Evolutionary conservation across 2,888 invertebrate genomes (phyloP).

Genomic region (Allygus modestus): DNA sequence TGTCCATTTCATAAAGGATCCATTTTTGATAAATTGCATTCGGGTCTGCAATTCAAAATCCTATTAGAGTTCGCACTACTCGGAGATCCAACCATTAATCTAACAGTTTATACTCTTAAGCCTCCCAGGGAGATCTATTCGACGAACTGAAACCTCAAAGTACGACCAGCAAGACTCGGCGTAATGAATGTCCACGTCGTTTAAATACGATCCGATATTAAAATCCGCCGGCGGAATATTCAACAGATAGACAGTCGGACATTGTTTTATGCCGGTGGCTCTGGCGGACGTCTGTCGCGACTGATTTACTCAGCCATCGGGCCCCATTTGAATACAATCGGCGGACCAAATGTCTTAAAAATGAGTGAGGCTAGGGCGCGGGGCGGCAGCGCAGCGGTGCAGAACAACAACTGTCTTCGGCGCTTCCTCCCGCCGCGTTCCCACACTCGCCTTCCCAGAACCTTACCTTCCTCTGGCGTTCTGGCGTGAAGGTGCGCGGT

Average conservation of each 20-base stretch:
- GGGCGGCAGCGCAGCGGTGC: conserved; percentile 11
- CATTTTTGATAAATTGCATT: too few species aligned
- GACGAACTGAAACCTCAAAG: not conserved
- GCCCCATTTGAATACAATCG: conserved; percentile 57
- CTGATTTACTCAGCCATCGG: conserved; percentile 47
- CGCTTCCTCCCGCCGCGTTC: conserved; percentile 45
- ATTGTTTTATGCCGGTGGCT: conserved; percentile 53
- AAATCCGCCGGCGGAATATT: conserved; percentile 56
- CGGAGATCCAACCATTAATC: too few species aligned
- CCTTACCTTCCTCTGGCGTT: conserved; percentile 2
- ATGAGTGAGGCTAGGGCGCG: conserved; percentile 39
- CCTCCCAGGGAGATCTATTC: not conserved
- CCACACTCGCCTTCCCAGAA: conserved; percentile 38
- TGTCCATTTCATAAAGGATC: too few species aligned
- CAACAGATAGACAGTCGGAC: conserved; percentile 55
- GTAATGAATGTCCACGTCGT: conserved; percentile 41
- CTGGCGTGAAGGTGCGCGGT: not conserved
- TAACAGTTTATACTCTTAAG: too few species aligned
- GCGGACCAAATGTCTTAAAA: conserved; percentile 57
- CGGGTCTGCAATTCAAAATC: too few species aligned
- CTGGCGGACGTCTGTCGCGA: conserved; percentile 31
- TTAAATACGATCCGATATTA: conserved; percentile 59
- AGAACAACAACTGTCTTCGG: conserved; percentile 53
- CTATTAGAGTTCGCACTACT: too few species aligned
- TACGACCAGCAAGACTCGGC: not conserved